Evolutionary conservation across 2,113 vertebrate species (phyloP).

Genomic region (Nematolebias whitei): DNA sequence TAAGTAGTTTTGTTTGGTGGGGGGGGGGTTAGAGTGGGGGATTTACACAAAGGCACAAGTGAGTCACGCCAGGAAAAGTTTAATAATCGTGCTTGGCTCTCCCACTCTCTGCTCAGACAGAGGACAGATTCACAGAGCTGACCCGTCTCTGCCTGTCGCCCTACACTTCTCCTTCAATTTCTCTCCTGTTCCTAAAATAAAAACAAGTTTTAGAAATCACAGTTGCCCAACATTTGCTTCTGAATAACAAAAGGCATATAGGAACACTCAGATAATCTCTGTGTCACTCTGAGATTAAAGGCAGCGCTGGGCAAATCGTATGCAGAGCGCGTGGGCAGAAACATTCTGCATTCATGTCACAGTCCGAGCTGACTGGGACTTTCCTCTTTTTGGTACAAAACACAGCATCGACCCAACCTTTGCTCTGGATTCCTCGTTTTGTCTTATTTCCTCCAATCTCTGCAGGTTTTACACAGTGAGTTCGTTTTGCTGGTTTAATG

Average conservation of each 20-base stretch:
- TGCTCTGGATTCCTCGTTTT: slow-evolving; percentile 4
- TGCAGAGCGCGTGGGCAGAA: slow-evolving; percentile 56
- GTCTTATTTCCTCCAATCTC: background rate
- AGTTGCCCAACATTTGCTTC: slow-evolving; percentile 5
- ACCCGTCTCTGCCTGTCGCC: slow-evolving; percentile 36
- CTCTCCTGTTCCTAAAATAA: slow-evolving; percentile 17
- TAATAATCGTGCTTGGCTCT: slow-evolving; percentile 7
- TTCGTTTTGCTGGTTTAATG: slow-evolving; percentile 5
- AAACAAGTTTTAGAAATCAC: slow-evolving; percentile 14
- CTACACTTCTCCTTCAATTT: slow-evolving; percentile 5
- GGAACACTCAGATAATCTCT: background rate
- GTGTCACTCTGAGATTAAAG: slow-evolving; percentile 3
- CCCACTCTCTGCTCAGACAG: slow-evolving; percentile 24
- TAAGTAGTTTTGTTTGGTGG: background rate
- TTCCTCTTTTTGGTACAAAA: slow-evolving; percentile 44
- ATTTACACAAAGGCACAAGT: slow-evolving; percentile 52
- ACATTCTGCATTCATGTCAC: slow-evolving; percentile 64
- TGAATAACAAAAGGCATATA: slow-evolving; percentile 3
- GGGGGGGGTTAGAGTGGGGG: background rate
- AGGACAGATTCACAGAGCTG: slow-evolving; percentile 44
- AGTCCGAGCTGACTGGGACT: slow-evolving; percentile 38
- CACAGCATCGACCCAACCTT: slow-evolving; percentile 7
- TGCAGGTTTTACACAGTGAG: slow-evolving; percentile 1
- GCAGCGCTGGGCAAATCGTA: slow-evolving; percentile 44
- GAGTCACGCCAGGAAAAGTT: slow-evolving; percentile 64